These are phyloP conservation scores for Phoeniculus purpureus DNA, from an alignment of 2,797 vertebrate species.

Conservation along the genomic window DNA sequence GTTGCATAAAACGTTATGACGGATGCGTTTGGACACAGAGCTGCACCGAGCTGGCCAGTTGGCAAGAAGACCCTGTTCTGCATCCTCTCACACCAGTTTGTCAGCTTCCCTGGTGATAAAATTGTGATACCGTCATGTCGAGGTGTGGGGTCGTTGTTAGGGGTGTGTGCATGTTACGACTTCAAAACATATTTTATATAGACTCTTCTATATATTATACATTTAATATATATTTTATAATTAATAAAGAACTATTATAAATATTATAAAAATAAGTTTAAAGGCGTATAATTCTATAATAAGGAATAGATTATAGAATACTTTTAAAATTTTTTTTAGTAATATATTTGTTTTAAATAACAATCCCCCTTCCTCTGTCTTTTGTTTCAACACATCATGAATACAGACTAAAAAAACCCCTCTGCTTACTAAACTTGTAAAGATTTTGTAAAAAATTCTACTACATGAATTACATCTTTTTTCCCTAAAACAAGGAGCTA, in stretches of 20 bases:
- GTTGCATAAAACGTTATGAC: neutral
- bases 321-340: no score
- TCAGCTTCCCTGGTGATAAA: fast-evolving
- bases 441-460: neutral
- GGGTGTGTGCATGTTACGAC: neutral
- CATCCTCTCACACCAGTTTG: neutral
- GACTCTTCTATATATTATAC: no score
- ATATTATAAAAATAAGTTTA: no score
- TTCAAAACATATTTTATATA: neutral
- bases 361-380: fast-evolving
- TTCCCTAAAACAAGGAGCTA: neutral
- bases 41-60: fast-evolving
- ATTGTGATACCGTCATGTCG: neutral
- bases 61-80: neutral
- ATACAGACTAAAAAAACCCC: neutral
- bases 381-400: fast-evolving
- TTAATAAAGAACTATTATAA: no score
- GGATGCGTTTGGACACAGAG: neutral
- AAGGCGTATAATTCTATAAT: no score
- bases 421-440: neutral
- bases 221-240: no score
- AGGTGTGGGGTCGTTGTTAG: neutral
- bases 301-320: no score
- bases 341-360: no score
- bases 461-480: neutral